Conservation (phyloP, 2,888 invertebrate genomes). For the Ichneumon xanthorius region DNA sequence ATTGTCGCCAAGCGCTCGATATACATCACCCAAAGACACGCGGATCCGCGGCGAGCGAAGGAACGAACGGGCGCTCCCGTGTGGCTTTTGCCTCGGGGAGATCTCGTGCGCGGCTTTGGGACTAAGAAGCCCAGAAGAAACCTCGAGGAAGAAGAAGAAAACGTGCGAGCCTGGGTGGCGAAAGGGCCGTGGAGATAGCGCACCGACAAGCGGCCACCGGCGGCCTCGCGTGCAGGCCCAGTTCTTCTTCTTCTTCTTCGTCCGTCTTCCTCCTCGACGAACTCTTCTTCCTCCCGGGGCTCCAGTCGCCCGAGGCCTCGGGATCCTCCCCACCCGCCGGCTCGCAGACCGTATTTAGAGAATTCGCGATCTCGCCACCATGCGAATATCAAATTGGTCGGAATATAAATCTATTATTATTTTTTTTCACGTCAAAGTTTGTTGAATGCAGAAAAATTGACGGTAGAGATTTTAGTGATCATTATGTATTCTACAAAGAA, state of each 20-base stretch:
- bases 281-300: conserved; percentile 1
- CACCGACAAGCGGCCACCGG: conserved; percentile 79
- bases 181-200: conserved; percentile 75
- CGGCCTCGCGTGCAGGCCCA: conserved; percentile 78
- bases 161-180: conserved; percentile 72
- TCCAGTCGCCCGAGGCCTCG: conserved; percentile 10
- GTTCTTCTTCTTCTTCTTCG: conserved; percentile 63
- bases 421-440: background rate
- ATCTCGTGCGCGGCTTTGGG: conserved; percentile 24
- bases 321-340: background rate
- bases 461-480: too few relatives aligned
- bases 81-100: conserved; percentile 23
- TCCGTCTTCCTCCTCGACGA: conserved; percentile 24
- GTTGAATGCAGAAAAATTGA: background rate
- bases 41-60: conserved; percentile 38
- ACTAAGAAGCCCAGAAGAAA: conserved; percentile 21
- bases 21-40: conserved; percentile 76
- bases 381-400: background rate
- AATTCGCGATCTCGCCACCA: conserved; percentile 12
- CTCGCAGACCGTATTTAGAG: conserved; percentile 1
- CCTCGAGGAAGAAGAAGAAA: conserved; percentile 67
- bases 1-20: conserved; percentile 81
- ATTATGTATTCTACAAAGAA: too few relatives aligned
- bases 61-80: conserved; percentile 22
- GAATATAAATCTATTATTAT: background rate